phyloP scores from a whole-genome alignment of 1,140 invertebrate species.

The Cheumatopsyche charites region DNA sequence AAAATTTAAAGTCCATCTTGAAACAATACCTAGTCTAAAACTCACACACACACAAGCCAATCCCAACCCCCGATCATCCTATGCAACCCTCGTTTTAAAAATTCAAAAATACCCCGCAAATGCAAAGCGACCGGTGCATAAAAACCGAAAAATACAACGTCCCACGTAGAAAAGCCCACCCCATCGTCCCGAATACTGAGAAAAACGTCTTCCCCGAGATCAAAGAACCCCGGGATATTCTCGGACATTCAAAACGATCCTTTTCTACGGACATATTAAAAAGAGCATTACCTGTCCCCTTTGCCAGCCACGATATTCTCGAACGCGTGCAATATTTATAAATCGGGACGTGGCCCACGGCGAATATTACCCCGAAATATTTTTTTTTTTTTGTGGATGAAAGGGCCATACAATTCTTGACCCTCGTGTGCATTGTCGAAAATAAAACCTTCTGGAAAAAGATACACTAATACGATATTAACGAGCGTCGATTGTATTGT shows the following conservation, averaged over 20 bases:
- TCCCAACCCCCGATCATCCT: too few relatives aligned
- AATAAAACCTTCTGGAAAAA: not conserved
- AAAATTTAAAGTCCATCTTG: too few relatives aligned
- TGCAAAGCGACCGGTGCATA: too few relatives aligned
- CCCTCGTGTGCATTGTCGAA: constrained; percentile 1
- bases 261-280: too few relatives aligned
- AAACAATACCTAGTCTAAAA: too few relatives aligned
- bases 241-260: not conserved
- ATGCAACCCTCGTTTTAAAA: too few relatives aligned
- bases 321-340: not conserved
- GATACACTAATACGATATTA: constrained; percentile 20
- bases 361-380: not conserved
- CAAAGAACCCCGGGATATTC: not conserved
- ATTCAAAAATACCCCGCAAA: too few relatives aligned
- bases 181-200: too few relatives aligned
- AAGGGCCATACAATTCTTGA: not conserved
- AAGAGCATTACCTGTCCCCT: not conserved
- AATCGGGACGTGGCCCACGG: not conserved
- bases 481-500: not conserved
- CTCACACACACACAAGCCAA: too few relatives aligned
- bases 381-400: not conserved
- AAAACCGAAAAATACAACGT: too few relatives aligned
- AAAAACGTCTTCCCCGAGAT: too few relatives aligned
- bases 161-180: too few relatives aligned
- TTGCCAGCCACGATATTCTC: not conserved